Evolutionary conservation across 2,888 invertebrate genomes (phyloP), one percentile per base, ranked within the genome.

Genomic region (Heliconius erato): DNA sequence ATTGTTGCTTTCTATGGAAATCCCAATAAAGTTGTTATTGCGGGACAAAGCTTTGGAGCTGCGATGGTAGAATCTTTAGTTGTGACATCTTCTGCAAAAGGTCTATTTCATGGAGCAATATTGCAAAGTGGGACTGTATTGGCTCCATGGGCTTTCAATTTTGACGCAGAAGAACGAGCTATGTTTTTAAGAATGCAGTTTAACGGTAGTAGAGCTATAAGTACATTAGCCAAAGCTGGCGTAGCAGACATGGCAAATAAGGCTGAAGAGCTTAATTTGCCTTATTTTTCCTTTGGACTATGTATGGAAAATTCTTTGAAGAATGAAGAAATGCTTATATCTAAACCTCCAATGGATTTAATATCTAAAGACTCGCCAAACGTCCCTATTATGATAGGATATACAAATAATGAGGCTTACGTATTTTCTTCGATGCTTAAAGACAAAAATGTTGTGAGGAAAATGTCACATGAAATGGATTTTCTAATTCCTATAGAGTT

Each of bases 1-100:
- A 94, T 95, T 9, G 89, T 92, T 2, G 95, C 95, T 0, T 96
- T 96, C 81, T 90, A 91, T 81, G 96, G 96, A n/a, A 92, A 93
- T 82, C 90, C 95, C 3, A 86, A 91, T 5, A 91, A 90, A 80
- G 91, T 95, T 2, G 90, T 93, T 7, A 83, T 94, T 9, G 95
- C 89, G 0, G 95, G 96, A 1, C 94, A 95, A 83, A 88, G 95
- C 28, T 91, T 93, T 54, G 95, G 93, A 14, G 95, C 95, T 0
- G 94, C 95, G 0, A 91, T 95, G 83, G 92, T 92, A 0, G 95
- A 96, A 84, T 91, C 92, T 2, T 82, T 95, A 19, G 87, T 89
- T 65, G 81, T 95, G 3, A 91, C 93, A 0, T 88, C 91, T 1
- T 91, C 91, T 89, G 90, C 91, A 0, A 84, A 87, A 49, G 92